Base-by-base conservation (phyloP, 2,113 vertebrate species). In the Aix galericulata region DNA sequence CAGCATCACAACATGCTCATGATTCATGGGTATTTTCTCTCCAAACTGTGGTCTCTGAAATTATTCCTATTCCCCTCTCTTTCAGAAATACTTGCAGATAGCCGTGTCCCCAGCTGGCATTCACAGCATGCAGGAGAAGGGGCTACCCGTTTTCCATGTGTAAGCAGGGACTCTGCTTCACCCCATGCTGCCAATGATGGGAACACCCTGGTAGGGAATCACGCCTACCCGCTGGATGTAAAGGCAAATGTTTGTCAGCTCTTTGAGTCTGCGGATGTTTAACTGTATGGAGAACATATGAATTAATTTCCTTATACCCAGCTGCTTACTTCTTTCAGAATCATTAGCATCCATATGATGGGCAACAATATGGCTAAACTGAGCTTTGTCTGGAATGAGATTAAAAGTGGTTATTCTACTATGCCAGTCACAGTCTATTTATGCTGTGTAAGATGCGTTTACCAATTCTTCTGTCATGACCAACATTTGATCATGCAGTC, bases 341-440 rank as follows among this genome's bases (percentile, higher is more conserved):
- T 67, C 10, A 25, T 82, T 60, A 78, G 6, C 36, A 48, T 11
- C 46, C 53, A 21, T 56, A 75, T 38, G 74, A 82, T 50, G 38
- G 68, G 44, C 36, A 83, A 76, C 38, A 48, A 18, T 29, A 36
- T 17, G 25, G 78, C 67, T 53, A 59, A 63, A 26, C 1, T 5
- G 34, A 73, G 23, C 64, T 91, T 85, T 77, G 23, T 68, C 59
- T 95, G 90, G 59, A 89, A 56, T 31, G 53, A 73, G 53, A 91
- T 25, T 80, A 58, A 21, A 73, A 91, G 75, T 38, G 38, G 32
- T 68, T 79, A 22, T 75, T 95, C 85, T 48, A 17, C 66, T 66
- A n/a, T 63, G 80, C 69, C 44, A 46, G 67, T 58, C 0, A 0
- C 64, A 62, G 48, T 60, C 69, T 86, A 13, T 38, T 94, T 81